Percentiles rank a stretch among this genome's conserved stretches.
These are phyloP conservation scores for Drosophila erecta DNA, from an alignment of 1,140 invertebrate species.

Conservation along the genomic window DNA sequence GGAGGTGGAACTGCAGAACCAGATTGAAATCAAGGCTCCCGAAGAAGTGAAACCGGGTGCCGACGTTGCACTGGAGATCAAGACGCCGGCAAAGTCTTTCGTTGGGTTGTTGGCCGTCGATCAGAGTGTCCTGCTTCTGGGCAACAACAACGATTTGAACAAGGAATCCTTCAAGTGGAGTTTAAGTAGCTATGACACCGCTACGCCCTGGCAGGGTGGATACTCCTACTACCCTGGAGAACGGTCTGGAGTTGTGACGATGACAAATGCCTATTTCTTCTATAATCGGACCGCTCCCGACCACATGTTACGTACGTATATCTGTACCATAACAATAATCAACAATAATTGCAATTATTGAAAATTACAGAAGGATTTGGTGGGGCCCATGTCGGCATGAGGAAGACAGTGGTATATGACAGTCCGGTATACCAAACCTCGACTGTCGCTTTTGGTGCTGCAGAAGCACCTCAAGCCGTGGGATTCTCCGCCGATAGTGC, in stretches of 20 bases:
- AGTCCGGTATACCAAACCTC: neutral
- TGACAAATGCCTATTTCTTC: conserved; percentile 78
- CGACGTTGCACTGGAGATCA: conserved; percentile 89
- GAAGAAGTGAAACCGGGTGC: conserved; percentile 89
- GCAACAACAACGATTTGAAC: conserved; percentile 62
- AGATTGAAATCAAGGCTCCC: conserved; percentile 62
- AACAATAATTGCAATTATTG: neutral
- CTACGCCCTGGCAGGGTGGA: conserved; percentile 75
- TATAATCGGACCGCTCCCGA: conserved; percentile 67
- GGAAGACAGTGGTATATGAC: conserved; percentile 38
- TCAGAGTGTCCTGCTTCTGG: conserved; percentile 92
- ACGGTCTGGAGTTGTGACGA: conserved; percentile 68
- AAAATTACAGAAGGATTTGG: neutral
- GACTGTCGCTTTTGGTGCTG: conserved; percentile 2
- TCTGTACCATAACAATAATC: neutral
- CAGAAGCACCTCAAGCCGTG: neutral
- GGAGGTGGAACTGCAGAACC: conserved; percentile 91
- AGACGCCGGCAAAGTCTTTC: conserved; percentile 92
- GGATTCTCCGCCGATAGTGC: neutral
- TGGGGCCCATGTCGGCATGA: conserved; percentile 15
- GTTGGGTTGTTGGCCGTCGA: conserved; percentile 94
- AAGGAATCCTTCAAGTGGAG: conserved; percentile 81
- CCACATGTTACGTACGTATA: conserved; percentile 34
- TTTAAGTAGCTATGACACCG: conserved; percentile 64
- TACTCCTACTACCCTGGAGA: conserved; percentile 77